These are phyloP conservation scores for Chloebia gouldiae DNA, from an alignment of 2,113 vertebrate species.

Conservation along the genomic window DNA sequence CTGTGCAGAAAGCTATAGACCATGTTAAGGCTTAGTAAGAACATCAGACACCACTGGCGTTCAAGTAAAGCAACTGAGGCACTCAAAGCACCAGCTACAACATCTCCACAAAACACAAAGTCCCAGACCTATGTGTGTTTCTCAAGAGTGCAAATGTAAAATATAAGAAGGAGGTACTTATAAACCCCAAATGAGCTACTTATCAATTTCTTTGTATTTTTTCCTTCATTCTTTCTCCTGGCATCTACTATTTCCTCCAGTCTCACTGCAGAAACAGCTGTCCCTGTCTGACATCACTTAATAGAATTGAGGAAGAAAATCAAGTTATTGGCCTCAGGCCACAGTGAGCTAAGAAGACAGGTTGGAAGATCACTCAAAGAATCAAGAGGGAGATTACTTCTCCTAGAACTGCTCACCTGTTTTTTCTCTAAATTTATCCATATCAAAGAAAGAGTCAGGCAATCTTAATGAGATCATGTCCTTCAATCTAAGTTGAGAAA, in stretches of 20 bases:
- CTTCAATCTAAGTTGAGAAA: not conserved
- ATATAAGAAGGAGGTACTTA: not conserved
- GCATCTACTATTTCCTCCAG: not conserved
- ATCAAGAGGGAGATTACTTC: not conserved
- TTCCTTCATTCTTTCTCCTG: not conserved
- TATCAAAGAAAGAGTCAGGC: not conserved
- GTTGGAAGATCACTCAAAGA: not conserved
- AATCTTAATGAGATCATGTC: not conserved
- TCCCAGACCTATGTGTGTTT: not conserved
- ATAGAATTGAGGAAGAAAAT: not conserved
- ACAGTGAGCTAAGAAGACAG: not conserved
- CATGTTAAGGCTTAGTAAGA: rapidly evolving
- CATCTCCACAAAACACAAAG: not conserved
- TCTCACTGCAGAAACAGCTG: not conserved
- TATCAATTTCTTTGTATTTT: not conserved
- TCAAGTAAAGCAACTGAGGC: not conserved
- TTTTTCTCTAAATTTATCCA: not conserved
- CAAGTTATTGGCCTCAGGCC: not conserved
- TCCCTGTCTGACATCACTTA: not conserved
- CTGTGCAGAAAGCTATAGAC: not conserved
- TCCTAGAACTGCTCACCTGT: not conserved
- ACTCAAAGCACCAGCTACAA: not conserved
- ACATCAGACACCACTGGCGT: not conserved
- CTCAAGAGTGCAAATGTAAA: not conserved
- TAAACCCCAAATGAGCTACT: not conserved